Base-by-base conservation (phyloP, 2,888 invertebrate genomes). In the Lepetodrilus schrolli region DNA sequence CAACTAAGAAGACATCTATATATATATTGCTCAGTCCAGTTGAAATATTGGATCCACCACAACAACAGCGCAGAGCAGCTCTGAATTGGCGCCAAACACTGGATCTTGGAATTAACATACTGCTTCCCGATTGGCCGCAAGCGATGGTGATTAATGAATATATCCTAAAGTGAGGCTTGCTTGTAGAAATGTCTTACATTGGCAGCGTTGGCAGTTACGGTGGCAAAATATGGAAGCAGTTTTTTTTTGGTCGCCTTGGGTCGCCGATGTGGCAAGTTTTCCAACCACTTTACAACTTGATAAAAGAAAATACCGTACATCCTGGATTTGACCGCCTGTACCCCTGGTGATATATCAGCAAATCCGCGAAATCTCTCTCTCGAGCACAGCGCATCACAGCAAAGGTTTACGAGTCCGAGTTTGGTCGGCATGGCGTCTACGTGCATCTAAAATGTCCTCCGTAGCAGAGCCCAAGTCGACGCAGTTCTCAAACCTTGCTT, bases 11-110 rank as follows among this genome's bases (percentile, higher is more conserved):
- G 30, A 58, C 58, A 26, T 30, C 58, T 58, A 58, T 30, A 13
- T n/a, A n/a, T 58, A 58, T 58, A 58, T 58, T 58, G 58, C 58
- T 58, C 58, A 58, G 58, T 58, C 58, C 58, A 58, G 58, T 58
- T 58, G 58, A 58, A 58, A 58, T 58, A 58, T 58, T 58, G 58
- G 58, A 26, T 58, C 26, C 34, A 58, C 34, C 30, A 58, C 58
- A 10, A 58, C 58, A 58, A 23, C 23, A 58, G 58, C 30, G 17
- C n/a, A 17, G 58, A 58, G 58, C 58, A 17, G 26, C 34, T 17
- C 13, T 17, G n/a, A 17, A 50, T 30, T 34, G 21, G 30, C 58
- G 34, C 58, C 58, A 58, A 30, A 58, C 17, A 58, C 58, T 30
- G 26, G 58, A 58, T 58, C 43, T 43, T 43, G 4, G 43, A 43